Conservation (phyloP, 1,140 invertebrate genomes). For the Meloidogyne chitwoodi region DNA sequence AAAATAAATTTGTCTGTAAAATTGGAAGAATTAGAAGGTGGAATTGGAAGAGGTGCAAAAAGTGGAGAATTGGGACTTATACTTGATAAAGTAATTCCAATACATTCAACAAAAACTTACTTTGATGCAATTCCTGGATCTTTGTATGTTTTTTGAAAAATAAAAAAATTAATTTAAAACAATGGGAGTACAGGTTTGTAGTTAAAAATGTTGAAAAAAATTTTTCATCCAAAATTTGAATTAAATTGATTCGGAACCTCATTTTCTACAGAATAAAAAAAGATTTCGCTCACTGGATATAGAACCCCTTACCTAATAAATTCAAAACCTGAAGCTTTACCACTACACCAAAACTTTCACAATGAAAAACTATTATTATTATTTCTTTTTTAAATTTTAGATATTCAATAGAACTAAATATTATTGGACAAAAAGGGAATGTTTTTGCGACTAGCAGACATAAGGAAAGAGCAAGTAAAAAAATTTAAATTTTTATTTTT, state of each 20-base stretch:
- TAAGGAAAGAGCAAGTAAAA: not conserved
- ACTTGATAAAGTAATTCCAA: constrained; percentile 8
- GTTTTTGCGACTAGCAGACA: not conserved
- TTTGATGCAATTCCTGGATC: constrained; percentile 12
- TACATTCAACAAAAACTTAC: constrained; percentile 5
- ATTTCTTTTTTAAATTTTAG: not conserved
- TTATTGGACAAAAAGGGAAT: constrained; percentile 2
- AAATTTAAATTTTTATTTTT: not conserved
- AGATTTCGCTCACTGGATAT: too few species aligned
- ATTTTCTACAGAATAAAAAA: too few species aligned
- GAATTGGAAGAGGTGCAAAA: constrained; percentile 1
- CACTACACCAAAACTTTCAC: too few species aligned
- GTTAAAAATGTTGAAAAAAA: too few species aligned
- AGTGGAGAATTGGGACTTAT: constrained; percentile 6
- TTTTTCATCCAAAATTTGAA: too few species aligned
- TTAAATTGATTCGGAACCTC: too few species aligned
- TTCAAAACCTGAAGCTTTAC: too few species aligned
- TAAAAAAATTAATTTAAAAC: not conserved
- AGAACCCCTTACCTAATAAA: too few species aligned
- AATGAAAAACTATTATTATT: not conserved
- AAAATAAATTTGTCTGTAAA: constrained; percentile 10
- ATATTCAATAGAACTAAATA: constrained; percentile 2
- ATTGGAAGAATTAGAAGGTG: constrained; percentile 11
- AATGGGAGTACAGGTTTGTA: too few species aligned
- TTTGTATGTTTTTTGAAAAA: not conserved